phyloP scores from a whole-genome alignment of 2,888 invertebrate genomes.

The Altica lythri region DNA sequence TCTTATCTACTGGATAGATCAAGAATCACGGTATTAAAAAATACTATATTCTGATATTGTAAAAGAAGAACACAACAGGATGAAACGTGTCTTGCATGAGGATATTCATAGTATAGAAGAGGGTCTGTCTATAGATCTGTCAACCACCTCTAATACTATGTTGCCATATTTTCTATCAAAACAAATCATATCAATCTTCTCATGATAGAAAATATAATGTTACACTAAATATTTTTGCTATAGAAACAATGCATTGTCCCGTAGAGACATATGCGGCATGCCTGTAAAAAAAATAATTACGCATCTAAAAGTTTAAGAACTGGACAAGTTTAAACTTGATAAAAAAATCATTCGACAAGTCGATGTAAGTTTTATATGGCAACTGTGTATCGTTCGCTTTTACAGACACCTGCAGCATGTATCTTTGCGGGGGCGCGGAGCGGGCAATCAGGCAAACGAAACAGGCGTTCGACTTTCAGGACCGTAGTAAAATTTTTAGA shows the following conservation, averaged over 20 bases:
- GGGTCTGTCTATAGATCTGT: slow-evolving; percentile 51
- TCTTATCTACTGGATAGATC: slow-evolving; percentile 10
- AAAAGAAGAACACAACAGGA: slow-evolving; percentile 33
- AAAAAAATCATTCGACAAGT: slow-evolving; percentile 24
- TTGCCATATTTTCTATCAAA: slow-evolving; percentile 52
- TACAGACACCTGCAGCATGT: slow-evolving; percentile 58
- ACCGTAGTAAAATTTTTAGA: no score
- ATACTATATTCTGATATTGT: slow-evolving; percentile 7
- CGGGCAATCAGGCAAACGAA: slow-evolving; percentile 39
- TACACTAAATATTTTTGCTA: no score
- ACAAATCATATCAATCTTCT: slow-evolving; percentile 36
- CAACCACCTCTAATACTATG: slow-evolving; percentile 51
- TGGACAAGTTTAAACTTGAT: slow-evolving; percentile 3
- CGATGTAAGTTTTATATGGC: slow-evolving; percentile 43
- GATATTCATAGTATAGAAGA: slow-evolving; percentile 52
- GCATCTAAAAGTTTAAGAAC: neutral
- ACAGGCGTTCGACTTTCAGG: slow-evolving; percentile 33
- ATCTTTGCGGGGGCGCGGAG: slow-evolving; percentile 49
- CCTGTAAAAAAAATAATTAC: no score
- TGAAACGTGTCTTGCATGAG: slow-evolving; percentile 43
- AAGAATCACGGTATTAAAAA: slow-evolving; percentile 11
- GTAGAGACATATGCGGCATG: no score
- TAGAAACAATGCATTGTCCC: no score
- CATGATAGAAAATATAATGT: no score
- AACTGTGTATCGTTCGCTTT: slow-evolving; percentile 50